Base-by-base conservation (phyloP, 2,797 vertebrate species). In the Brotogeris chrysoptera region DNA sequence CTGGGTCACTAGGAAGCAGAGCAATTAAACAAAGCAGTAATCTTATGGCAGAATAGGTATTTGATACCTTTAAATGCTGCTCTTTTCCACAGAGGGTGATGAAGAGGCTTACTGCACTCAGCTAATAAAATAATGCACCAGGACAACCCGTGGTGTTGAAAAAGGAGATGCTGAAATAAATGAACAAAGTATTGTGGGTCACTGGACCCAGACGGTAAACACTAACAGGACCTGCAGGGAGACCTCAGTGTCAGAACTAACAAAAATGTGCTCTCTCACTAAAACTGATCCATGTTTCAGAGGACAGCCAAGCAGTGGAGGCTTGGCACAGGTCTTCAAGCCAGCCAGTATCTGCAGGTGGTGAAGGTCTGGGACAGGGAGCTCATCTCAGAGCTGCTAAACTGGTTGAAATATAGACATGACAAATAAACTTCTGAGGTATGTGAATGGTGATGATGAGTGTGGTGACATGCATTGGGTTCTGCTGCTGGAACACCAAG, bases 321-420 rank as follows among this genome's bases (percentile, higher is more conserved):
- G 11, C 64, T 86, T 28, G 28, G 36, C 5, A 19, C 11, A 1
- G 9, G 24, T 36, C 65, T 74, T 66, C 43, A 80, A 46, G 30
- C 10, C 53, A 90, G 12, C 27, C 25, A 2, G 3, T 17, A 8
- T 14, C 21, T 86, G 30, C 52, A 20, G 0, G 0, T 3, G 15
- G 7, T 6, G 13, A 43, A 69, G 44, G 20, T 27, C 19, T 10
- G 8, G 8, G 15, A 47, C 41, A 32, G 49, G 13, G n/a, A 7
- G 7, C 15, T 65, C 28, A 6, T 36, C 30, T 87, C 61, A 81
- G 36, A 59, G 6, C 12, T 50, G 24, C 16, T 59, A 6, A 21
- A 25, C 20, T 73, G 43, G 3, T 27, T 63, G 77, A 36, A 77
- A 80, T 77, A 28, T 65, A n/a, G 19, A 66, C 50, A 43, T 3